Evolutionary conservation across 2,113 vertebrate species (phyloP), one percentile per base, ranked within the genome.

Genomic region (Ibidorhyncha struthersii): DNA sequence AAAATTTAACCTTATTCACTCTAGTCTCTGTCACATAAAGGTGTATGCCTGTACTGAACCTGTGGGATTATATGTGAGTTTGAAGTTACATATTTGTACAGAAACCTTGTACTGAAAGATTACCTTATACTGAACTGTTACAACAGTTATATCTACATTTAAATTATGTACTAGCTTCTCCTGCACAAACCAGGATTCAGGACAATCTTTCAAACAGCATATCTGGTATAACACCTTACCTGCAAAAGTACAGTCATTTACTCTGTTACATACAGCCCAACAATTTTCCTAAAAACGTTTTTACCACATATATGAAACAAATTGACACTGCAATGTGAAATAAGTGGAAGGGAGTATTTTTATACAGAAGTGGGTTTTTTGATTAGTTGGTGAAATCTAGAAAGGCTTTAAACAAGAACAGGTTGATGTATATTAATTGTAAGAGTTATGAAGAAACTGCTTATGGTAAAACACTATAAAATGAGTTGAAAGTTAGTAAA

Each of bases 401-500:
- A 74, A 87, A 52, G 36, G 8, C 12, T 90, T 89, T 67, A 17
- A 89, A 62, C 19, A 77, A 36, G 9, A 73, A 72, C 15, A 71
- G 10, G 8, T 8, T 59, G 10, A 52, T 0, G 1, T 17, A 30
- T 65, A 45, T 43, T 49, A 17, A 50, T 12, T 59, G 0, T 59
- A 81, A 67, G 21, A 40, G 26, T 49, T 76, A 78, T 26, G 69
- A 78, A 29, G 47, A 47, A 78, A 61, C 12, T 34, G 3, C 34
- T 95, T 38, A 74, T 25, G 11, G 22, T 27, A 55, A 72, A 84
- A 86, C 34, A 45, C 12, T 65, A 2, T 3, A 56, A 86, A 56
- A 59, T 18, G 1, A 78, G 10, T 23, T 30, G 14, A 40, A 91
- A 89, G 16, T 61, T 41, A 69, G 6, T 30, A 73, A 92, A 71